Percentiles rank a stretch among this genome's conserved stretches.
Evolutionary conservation across 2,888 invertebrate genomes (phyloP).

Genomic region (Mechanitis mazaeus): DNA sequence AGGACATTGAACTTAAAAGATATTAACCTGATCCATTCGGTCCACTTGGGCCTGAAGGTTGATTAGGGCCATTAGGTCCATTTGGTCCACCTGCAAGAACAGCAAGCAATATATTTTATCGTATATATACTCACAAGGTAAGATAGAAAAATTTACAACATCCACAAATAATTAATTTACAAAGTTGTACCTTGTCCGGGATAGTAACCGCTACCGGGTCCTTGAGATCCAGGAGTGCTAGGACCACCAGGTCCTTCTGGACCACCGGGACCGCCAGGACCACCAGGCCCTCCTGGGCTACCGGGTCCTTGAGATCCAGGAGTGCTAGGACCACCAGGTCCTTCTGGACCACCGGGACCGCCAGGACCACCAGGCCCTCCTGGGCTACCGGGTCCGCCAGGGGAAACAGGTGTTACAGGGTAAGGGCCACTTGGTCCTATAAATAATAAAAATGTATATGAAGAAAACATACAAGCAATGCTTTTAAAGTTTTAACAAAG

Average conservation of each 20-base stretch:
- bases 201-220: slow-evolving; percentile 14
- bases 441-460: neutral
- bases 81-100: slow-evolving; percentile 8
- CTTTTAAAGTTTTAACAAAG: neutral
- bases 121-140: too few relatives aligned
- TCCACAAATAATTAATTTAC: neutral
- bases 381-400: slow-evolving; percentile 30
- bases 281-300: slow-evolving; percentile 20
- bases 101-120: too few relatives aligned
- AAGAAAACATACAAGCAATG: neutral
- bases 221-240: slow-evolving; percentile 1
- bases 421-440: slow-evolving; percentile 55
- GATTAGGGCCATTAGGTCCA: slow-evolving; percentile 19
- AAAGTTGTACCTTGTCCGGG: slow-evolving; percentile 17
- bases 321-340: slow-evolving; percentile 24
- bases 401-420: slow-evolving; percentile 40
- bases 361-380: slow-evolving; percentile 35
- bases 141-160: neutral
- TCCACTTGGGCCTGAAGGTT: slow-evolving; percentile 7
- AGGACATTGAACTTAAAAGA: too few relatives aligned
- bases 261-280: slow-evolving; percentile 39
- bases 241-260: slow-evolving; percentile 27
- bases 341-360: slow-evolving; percentile 32
- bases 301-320: slow-evolving; percentile 29
- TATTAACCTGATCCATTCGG: slow-evolving; percentile 5